A percentile compares a stretch with the other conserved stretches of the same genome.
phyloP scores from a whole-genome alignment of 1,140 invertebrate genomes.

The Elymnias hypermnestra region DNA sequence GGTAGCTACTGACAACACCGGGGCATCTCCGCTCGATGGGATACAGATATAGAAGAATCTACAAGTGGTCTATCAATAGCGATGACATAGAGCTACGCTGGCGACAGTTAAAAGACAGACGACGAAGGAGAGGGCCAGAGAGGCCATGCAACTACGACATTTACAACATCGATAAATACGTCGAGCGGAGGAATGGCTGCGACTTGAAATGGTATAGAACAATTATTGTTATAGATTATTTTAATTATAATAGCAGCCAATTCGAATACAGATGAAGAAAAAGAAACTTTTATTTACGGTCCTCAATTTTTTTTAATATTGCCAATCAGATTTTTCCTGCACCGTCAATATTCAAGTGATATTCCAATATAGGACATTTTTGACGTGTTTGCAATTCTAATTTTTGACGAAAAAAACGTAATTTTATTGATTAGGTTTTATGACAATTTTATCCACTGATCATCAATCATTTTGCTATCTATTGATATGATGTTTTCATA shows the following conservation, averaged over 20 bases:
- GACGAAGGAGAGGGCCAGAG: constrained; percentile 64
- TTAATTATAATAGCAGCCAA: constrained; percentile 11
- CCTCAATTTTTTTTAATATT: background rate
- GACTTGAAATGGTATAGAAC: constrained; percentile 69
- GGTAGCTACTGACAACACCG: constrained; percentile 64
- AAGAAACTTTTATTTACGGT: background rate
- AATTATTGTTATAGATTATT: constrained; percentile 11
- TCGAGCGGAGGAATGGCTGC: constrained; percentile 63
- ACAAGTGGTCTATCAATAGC: constrained; percentile 69
- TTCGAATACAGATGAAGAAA: constrained; percentile 1
- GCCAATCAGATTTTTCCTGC: constrained; percentile 7
- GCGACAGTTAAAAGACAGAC: constrained; percentile 59
- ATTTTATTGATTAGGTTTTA: no score
- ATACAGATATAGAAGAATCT: constrained; percentile 69
- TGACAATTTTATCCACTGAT: no score
- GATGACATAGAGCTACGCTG: constrained; percentile 59
- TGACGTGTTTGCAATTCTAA: no score
- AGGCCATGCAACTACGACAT: constrained; percentile 72
- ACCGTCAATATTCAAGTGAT: background rate
- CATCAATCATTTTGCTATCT: no score
- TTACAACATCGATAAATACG: constrained; percentile 69
- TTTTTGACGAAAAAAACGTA: no score
- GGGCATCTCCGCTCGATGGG: constrained; percentile 63
- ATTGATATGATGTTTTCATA: no score
- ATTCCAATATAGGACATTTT: no score